Evolutionary conservation across 1,140 invertebrate species (phyloP).

Genomic region (Bursaphelenchus mucronatus): DNA sequence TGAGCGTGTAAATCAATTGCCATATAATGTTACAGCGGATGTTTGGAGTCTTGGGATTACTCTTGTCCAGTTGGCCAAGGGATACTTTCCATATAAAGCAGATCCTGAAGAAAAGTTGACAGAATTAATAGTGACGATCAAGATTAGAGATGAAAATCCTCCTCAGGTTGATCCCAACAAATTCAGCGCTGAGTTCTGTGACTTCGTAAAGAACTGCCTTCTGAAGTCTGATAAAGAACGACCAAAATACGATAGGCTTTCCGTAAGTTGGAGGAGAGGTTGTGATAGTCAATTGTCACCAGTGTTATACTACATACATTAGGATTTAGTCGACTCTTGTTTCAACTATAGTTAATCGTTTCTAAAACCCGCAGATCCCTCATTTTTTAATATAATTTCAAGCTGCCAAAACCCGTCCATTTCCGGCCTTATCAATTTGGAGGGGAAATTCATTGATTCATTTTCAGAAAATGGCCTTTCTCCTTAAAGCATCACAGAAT

Average conservation of each 20-base stretch:
- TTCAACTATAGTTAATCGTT: too few relatives aligned
- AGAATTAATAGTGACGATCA: constrained; percentile 31
- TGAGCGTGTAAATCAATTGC: too few relatives aligned
- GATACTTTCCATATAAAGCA: constrained; percentile 34
- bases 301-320: too few relatives aligned
- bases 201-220: constrained; percentile 39
- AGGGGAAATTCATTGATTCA: not conserved
- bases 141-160: constrained; percentile 26
- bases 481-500: not conserved
- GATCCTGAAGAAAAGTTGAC: not conserved
- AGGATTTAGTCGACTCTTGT: too few relatives aligned
- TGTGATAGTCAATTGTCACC: too few relatives aligned
- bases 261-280: constrained; percentile 25
- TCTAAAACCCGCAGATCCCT: too few relatives aligned
- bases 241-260: constrained; percentile 40
- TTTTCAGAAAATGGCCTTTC: constrained; percentile 4
- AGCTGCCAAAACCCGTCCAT: not conserved
- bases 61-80: constrained; percentile 30
- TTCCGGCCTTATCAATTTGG: too few relatives aligned
- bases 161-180: constrained; percentile 25
- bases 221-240: constrained; percentile 33
- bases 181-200: constrained; percentile 39
- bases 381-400: too few relatives aligned
- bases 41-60: too few relatives aligned
- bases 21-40: too few relatives aligned